Percentiles rank a stretch among this genome's conserved stretches.
Evolutionary conservation across 2,888 invertebrate species (phyloP).

Genomic region (Tiliacea aurago): DNA sequence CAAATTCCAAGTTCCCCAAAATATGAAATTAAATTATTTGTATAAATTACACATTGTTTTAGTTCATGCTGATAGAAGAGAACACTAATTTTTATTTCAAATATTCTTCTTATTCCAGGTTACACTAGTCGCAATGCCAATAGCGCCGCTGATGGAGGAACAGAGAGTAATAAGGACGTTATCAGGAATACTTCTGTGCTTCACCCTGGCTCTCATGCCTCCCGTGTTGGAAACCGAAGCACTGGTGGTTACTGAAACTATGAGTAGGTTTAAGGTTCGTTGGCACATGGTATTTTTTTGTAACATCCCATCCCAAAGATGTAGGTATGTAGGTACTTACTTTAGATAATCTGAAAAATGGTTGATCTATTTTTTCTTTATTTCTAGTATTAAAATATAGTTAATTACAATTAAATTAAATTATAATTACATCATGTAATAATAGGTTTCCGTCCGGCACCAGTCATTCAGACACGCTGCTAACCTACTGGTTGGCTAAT

Average conservation of each 20-base stretch:
- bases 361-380: no score
- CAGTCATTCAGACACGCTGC: not conserved
- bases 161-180: constrained; percentile 72
- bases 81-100: not conserved
- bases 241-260: constrained; percentile 80
- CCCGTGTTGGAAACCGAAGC: constrained; percentile 81
- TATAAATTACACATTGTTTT: not conserved
- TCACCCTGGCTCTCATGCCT: constrained; percentile 81
- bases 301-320: no score
- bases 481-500: not conserved
- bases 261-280: constrained; percentile 77
- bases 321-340: no score
- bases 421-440: no score
- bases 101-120: constrained; percentile 67
- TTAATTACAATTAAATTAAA: no score
- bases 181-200: constrained; percentile 80
- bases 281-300: no score
- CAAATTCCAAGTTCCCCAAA: no score
- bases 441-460: no score
- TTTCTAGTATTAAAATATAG: no score
- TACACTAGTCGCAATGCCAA: constrained; percentile 81
- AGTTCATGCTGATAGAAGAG: not conserved
- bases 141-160: constrained; percentile 84
- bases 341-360: no score
- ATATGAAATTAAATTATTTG: no score